A percentile compares a stretch with the other conserved stretches of the same genome.
Evolutionary conservation across 2,888 invertebrate genomes (phyloP).

Genomic region (Petrophora chlorosata): DNA sequence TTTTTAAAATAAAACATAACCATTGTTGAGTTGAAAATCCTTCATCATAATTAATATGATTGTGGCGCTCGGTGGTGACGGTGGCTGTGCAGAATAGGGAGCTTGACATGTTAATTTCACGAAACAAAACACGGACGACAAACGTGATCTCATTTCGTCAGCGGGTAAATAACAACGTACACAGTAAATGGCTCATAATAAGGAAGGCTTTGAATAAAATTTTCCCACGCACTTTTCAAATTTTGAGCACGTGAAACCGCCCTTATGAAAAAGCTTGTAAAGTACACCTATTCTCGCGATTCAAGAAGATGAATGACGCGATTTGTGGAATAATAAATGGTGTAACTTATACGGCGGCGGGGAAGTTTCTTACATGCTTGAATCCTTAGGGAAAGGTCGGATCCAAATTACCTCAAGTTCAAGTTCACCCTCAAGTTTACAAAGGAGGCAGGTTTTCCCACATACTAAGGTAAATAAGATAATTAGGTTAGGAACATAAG

Average conservation of each 20-base stretch:
- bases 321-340: constrained; percentile 26
- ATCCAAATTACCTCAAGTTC: constrained; percentile 20
- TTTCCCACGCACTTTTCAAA: constrained; percentile 4
- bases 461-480: too few species aligned
- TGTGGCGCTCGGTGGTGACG: not conserved
- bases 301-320: constrained; percentile 20
- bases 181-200: not conserved
- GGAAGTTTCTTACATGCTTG: constrained; percentile 18
- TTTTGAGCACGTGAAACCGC: constrained; percentile 17
- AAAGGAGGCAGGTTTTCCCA: constrained; percentile 11
- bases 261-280: constrained; percentile 7
- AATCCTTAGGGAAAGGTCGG: constrained; percentile 14
- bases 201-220: constrained; percentile 12
- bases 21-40: not conserved
- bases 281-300: constrained; percentile 10
- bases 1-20: not conserved
- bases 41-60: not conserved
- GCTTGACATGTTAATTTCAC: constrained; percentile 6
- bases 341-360: constrained; percentile 19
- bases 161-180: constrained; percentile 7
- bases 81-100: not conserved
- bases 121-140: constrained; percentile 9
- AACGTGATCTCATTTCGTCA: constrained; percentile 16
- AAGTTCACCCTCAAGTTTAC: constrained; percentile 19
- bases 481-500: too few species aligned